Conservation (phyloP, 2,113 vertebrate species). For the Rhadina sibilatrix region DNA sequence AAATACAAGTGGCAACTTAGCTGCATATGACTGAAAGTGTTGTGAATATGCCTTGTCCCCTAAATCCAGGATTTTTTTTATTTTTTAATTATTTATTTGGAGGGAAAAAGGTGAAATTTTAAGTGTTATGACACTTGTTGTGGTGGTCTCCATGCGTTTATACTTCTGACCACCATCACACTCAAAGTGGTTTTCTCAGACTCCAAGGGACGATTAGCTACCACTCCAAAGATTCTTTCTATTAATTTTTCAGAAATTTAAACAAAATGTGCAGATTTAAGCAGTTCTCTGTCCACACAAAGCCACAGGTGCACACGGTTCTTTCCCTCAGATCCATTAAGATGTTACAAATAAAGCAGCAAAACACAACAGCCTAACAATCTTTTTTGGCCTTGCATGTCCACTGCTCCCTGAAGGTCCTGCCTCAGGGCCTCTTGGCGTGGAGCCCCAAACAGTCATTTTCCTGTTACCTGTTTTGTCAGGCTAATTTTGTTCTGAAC, state of each 20-base stretch:
- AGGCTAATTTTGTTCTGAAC: background rate
- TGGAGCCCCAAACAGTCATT: background rate
- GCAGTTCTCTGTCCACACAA: background rate
- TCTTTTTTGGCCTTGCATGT: background rate
- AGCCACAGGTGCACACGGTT: background rate
- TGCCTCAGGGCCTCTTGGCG: background rate
- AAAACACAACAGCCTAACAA: background rate
- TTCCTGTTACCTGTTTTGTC: accelerated
- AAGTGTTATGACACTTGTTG: background rate
- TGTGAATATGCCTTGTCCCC: background rate
- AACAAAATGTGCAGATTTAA: background rate
- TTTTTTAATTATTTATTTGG: background rate
- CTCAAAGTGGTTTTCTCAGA: background rate
- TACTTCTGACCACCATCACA: background rate
- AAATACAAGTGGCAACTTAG: background rate
- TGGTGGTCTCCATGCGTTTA: background rate
- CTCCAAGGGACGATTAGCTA: background rate
- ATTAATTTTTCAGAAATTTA: background rate
- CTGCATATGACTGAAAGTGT: background rate
- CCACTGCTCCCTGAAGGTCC: background rate
- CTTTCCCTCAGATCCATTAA: background rate
- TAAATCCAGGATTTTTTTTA: background rate
- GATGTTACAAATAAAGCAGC: background rate
- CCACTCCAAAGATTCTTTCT: background rate
- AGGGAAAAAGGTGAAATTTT: background rate